phyloP scores from a whole-genome alignment of 2,797 vertebrate genomes.

The Brachyalestes nurse region DNA sequence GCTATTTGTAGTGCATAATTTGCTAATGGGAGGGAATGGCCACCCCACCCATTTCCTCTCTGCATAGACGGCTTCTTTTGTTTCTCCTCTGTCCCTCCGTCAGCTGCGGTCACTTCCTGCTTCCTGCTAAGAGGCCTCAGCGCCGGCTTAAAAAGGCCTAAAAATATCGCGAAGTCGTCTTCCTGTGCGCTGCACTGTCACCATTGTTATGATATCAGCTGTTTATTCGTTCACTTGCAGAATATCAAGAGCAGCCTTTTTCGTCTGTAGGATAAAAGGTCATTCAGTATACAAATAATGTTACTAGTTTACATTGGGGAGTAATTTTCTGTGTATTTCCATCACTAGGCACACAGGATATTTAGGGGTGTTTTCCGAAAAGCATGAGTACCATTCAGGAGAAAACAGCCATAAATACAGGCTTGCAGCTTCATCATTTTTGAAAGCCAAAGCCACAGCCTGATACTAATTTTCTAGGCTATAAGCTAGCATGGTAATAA shows the following conservation, averaged over 20 bases:
- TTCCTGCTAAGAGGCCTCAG: constrained; percentile 68
- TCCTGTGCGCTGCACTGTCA: constrained; percentile 68
- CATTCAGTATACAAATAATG: neutral
- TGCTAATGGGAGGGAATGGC: constrained; percentile 70
- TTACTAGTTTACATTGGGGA: constrained; percentile 24
- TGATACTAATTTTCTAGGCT: neutral
- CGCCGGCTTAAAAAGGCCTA: constrained; percentile 68
- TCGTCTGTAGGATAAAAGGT: constrained; percentile 1
- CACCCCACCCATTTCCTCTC: constrained; percentile 78
- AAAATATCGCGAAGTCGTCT: constrained; percentile 74
- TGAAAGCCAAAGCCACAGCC: neutral
- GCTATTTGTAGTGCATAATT: constrained; percentile 71
- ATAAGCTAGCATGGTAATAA: neutral
- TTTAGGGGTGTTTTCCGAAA: neutral
- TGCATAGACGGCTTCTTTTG: constrained; percentile 73
- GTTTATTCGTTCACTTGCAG: constrained; percentile 68
- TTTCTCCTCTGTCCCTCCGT: constrained; percentile 71
- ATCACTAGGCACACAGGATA: neutral
- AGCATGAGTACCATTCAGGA: neutral
- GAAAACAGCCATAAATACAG: neutral
- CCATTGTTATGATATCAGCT: constrained; percentile 74
- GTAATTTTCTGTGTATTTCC: neutral
- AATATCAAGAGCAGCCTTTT: constrained; percentile 7
- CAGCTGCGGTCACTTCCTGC: constrained; percentile 78
- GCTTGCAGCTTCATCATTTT: neutral